phyloP scores from a whole-genome alignment of 2,113 vertebrate species.

The Gorsachius goisagi region DNA sequence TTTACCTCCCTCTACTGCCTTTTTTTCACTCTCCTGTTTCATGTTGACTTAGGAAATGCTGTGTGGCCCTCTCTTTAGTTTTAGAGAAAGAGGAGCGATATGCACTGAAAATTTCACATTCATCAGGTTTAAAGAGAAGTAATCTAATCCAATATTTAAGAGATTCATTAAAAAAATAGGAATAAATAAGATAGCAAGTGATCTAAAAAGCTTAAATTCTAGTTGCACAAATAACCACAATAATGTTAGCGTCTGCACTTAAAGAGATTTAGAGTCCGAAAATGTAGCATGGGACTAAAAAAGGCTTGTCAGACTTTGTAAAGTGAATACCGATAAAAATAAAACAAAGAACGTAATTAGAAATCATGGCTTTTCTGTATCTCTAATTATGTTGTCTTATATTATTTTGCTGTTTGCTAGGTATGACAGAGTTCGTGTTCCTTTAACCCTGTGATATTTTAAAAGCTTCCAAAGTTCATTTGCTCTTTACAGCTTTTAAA shows the following conservation, averaged over 20 bases:
- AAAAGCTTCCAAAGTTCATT: not conserved
- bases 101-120: not conserved
- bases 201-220: not conserved
- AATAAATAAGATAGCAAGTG: not conserved
- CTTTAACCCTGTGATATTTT: not conserved
- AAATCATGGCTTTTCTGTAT: not conserved
- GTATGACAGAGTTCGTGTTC: not conserved
- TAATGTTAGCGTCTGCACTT: not conserved
- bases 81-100: not conserved
- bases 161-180: not conserved
- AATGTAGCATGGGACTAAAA: not conserved
- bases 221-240: not conserved
- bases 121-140: not conserved
- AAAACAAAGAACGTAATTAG: not conserved
- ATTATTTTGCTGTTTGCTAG: not conserved
- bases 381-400: not conserved
- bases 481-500: not conserved
- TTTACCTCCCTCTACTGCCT: not conserved
- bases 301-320: not conserved
- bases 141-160: not conserved
- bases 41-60: not conserved
- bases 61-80: not conserved
- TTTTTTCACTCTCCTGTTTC: conserved; percentile 1
- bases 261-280: not conserved
- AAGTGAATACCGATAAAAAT: not conserved